Evolutionary conservation across 2,888 invertebrate species (phyloP).

Genomic region (Brachylomia viminalis): DNA sequence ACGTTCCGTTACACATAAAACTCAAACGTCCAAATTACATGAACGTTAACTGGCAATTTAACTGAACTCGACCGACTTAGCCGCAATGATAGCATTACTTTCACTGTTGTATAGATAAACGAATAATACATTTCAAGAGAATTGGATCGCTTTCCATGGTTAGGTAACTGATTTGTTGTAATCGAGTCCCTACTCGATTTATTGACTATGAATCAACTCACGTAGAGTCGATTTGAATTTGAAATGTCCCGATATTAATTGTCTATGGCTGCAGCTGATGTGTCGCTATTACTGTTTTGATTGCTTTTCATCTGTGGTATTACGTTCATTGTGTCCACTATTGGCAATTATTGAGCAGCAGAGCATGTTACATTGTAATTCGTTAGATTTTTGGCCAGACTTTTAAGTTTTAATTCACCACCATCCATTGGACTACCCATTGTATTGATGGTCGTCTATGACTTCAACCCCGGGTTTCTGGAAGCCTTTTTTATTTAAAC

Average conservation of each 20-base stretch:
- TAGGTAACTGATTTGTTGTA: conserved; percentile 69
- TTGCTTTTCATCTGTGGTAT: conserved; percentile 42
- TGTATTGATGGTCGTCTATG: not conserved
- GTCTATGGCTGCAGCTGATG: conserved; percentile 34
- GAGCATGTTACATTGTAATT: conserved; percentile 6
- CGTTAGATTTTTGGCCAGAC: not conserved
- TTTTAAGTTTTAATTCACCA: not conserved
- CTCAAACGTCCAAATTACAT: conserved; percentile 52
- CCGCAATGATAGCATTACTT: conserved; percentile 64
- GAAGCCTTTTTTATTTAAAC: not conserved
- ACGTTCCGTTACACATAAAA: conserved; percentile 59
- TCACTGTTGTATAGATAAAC: conserved; percentile 67
- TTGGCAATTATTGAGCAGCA: conserved; percentile 40
- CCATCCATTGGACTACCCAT: not conserved
- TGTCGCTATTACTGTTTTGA: conserved; percentile 34
- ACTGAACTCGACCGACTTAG: conserved; percentile 50
- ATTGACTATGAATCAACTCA: conserved; percentile 62
- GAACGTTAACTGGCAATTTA: conserved; percentile 57
- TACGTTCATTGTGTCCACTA: conserved; percentile 39
- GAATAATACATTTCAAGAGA: conserved; percentile 64
- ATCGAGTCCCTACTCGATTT: conserved; percentile 54
- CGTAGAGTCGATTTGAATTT: conserved; percentile 50
- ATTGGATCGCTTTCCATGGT: conserved; percentile 72
- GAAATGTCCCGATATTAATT: conserved; percentile 47
- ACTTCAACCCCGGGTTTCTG: not conserved